Conservation (phyloP, 92 coral and sea anemone genomes). For the Pocillopora grandis region DNA sequence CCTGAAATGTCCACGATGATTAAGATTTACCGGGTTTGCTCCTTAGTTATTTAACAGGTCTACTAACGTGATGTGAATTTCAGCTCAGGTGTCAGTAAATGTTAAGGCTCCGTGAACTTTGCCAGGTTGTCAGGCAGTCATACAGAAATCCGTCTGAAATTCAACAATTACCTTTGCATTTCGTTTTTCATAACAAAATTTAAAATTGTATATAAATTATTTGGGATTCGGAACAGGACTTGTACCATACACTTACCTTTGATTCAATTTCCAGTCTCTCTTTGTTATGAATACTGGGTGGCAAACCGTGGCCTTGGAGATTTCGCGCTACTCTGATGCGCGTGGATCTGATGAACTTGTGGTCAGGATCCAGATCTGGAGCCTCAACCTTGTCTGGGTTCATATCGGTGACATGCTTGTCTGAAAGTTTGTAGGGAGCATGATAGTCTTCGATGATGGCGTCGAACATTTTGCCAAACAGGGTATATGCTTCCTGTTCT, state of each 20-base stretch:
- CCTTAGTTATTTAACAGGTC: no score
- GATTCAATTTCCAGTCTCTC: slow-evolving; percentile 80
- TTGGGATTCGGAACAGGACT: no score
- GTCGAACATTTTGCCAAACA: slow-evolving; percentile 64
- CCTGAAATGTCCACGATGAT: background rate
- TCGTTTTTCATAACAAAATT: background rate
- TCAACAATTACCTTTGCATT: no score
- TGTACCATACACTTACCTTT: slow-evolving; percentile 52
- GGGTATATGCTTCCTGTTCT: slow-evolving; percentile 71
- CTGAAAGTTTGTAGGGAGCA: slow-evolving; percentile 73
- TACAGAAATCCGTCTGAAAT: no score
- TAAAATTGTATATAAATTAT: background rate
- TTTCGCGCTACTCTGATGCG: slow-evolving; percentile 94
- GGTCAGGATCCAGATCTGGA: slow-evolving; percentile 74
- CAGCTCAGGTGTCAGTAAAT: no score
- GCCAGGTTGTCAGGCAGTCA: no score
- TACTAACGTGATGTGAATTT: no score
- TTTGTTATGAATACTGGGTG: slow-evolving; percentile 73
- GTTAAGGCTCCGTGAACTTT: no score
- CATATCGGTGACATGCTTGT: slow-evolving; percentile 84
- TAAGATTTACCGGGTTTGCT: background rate
- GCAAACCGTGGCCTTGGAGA: slow-evolving; percentile 74
- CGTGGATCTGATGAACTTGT: slow-evolving; percentile 74
- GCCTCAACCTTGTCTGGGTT: slow-evolving; percentile 79
- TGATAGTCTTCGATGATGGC: slow-evolving; percentile 83